A percentile compares a stretch with the other conserved stretches of the same genome.
These are phyloP conservation scores for Hippopotamyrus pictus DNA, from an alignment of 2,797 vertebrate species.

Conservation along the genomic window DNA sequence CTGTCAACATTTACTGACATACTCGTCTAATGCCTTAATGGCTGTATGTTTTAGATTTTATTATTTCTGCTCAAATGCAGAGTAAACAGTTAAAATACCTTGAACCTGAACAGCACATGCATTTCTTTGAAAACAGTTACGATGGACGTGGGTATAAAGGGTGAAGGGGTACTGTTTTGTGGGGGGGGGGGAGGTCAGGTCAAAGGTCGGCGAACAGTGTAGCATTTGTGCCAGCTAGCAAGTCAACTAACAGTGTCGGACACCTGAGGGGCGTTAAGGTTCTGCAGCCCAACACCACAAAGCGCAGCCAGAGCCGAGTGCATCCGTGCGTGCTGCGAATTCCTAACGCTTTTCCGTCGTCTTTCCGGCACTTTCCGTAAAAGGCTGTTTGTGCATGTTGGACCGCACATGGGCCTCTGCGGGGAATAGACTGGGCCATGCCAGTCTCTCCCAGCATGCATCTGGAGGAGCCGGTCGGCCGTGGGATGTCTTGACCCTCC, in stretches of 20 bases:
- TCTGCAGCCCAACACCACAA: not conserved
- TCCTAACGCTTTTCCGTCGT: not conserved
- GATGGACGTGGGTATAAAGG: not conserved
- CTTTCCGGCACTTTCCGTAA: not conserved
- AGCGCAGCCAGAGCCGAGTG: not conserved
- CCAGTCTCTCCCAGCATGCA: not conserved
- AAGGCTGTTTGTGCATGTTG: not conserved
- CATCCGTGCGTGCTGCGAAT: not conserved
- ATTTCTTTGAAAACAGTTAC: not conserved
- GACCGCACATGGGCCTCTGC: not conserved
- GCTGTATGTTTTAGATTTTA: not conserved
- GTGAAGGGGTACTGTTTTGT: not conserved
- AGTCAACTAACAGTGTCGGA: not conserved
- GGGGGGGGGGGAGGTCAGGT: not conserved
- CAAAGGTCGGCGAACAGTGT: not conserved
- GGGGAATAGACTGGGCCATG: not conserved
- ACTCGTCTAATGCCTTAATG: not conserved
- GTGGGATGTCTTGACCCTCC: not conserved
- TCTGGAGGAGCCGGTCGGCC: not conserved
- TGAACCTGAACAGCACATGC: not conserved
- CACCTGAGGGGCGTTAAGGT: too few species aligned
- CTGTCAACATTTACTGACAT: not conserved
- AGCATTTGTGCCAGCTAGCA: not conserved
- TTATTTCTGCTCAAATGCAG: not conserved
- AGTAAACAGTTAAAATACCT: not conserved